Evolutionary conservation across 2,797 vertebrate species (phyloP).

Genomic region (Adelosebastes latens): DNA sequence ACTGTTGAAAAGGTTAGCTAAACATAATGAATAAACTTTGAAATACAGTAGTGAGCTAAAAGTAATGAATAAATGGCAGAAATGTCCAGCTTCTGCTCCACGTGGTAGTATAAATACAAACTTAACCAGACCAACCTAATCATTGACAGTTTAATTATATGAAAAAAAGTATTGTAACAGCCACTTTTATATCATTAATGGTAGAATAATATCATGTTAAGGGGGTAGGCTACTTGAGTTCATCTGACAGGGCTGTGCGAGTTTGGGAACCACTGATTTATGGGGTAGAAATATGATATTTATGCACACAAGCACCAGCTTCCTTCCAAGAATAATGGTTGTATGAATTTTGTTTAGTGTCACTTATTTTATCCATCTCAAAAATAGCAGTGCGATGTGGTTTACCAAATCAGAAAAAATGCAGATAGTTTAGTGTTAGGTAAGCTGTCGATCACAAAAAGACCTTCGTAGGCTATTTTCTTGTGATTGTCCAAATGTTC

Average conservation of each 20-base stretch:
- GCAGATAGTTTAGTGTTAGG: slow-evolving; percentile 10
- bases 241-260: not conserved
- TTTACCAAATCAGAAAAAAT: slow-evolving; percentile 31
- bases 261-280: slow-evolving; percentile 12
- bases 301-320: slow-evolving; percentile 24
- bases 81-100: not conserved
- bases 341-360: slow-evolving; percentile 27
- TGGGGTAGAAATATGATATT: slow-evolving; percentile 46
- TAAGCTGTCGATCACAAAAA: slow-evolving; percentile 34
- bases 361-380: slow-evolving; percentile 31
- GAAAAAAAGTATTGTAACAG: not conserved
- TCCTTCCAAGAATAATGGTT: slow-evolving; percentile 20
- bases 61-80: not conserved
- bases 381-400: slow-evolving; percentile 30
- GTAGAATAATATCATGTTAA: not conserved
- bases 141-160: not conserved
- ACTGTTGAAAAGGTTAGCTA: not conserved
- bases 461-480: slow-evolving; percentile 20
- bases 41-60: not conserved
- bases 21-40: not conserved
- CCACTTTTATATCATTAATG: not conserved
- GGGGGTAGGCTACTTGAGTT: not conserved
- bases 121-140: not conserved
- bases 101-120: not conserved
- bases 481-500: slow-evolving; percentile 38